Conservation (phyloP, 2,797 vertebrate species). For the Sparus aurata region DNA sequence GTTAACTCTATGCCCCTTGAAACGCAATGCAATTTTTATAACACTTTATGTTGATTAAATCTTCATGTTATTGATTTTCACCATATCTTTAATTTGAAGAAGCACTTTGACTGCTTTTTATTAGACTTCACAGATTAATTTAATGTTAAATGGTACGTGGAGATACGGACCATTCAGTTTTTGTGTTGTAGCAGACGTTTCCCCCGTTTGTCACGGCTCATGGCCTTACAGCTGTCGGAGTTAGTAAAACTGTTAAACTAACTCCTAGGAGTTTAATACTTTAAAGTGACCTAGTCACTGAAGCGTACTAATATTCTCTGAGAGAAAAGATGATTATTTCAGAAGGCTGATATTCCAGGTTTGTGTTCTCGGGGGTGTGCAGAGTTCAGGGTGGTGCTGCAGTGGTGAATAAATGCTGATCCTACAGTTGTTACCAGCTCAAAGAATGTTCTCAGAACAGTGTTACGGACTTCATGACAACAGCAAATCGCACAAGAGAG, state of each 20-base stretch:
- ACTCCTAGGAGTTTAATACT: conserved; percentile 99
- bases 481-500: conserved; percentile 74
- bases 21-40: conserved; percentile 77
- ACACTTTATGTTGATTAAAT: conserved; percentile 63
- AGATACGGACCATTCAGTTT: conserved; percentile 60
- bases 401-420: conserved; percentile 55
- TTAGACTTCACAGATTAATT: conserved; percentile 29
- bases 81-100: conserved; percentile 68
- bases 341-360: conserved; percentile 83
- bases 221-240: conserved; percentile 89
- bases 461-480: conserved; percentile 67
- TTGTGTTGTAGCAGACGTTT: conserved; percentile 65
- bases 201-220: conserved; percentile 81
- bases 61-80: conserved; percentile 60
- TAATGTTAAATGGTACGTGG: conserved; percentile 79
- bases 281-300: conserved; percentile 97
- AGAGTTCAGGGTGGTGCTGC: conserved; percentile 64
- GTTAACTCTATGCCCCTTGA: conserved; percentile 57
- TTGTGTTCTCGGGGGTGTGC: conserved; percentile 55
- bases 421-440: conserved; percentile 64
- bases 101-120: conserved; percentile 74
- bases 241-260: conserved; percentile 94
- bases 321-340: conserved; percentile 95
- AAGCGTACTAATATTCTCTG: conserved; percentile 98
- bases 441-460: conserved; percentile 76